Conservation (phyloP, 2,888 invertebrate species). For the Cybosia mesomella region DNA sequence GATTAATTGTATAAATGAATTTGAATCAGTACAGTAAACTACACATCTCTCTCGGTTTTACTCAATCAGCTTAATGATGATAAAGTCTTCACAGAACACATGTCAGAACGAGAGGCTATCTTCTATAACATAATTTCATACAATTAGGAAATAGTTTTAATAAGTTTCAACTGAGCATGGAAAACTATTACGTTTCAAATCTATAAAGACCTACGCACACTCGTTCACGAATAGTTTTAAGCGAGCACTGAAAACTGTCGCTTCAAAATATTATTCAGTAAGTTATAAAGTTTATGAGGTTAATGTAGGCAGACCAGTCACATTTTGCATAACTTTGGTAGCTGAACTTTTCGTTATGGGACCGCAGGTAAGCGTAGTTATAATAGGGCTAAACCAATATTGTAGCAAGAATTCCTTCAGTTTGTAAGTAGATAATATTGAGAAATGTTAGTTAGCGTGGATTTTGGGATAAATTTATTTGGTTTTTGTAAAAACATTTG, state of each 20-base stretch:
- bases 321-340: slow-evolving; percentile 56
- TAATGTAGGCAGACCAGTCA: slow-evolving; percentile 51
- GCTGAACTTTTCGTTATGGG: slow-evolving; percentile 49
- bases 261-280: slow-evolving; percentile 34
- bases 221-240: slow-evolving; percentile 7
- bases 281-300: slow-evolving; percentile 41
- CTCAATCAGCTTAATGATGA: too few relatives aligned
- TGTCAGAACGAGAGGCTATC: too few relatives aligned
- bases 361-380: slow-evolving; percentile 36
- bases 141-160: not conserved
- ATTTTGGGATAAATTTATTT: not conserved
- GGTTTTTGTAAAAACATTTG: not conserved
- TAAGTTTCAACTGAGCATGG: not conserved
- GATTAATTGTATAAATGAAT: too few relatives aligned
- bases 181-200: not conserved
- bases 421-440: slow-evolving; percentile 34
- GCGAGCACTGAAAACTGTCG: slow-evolving; percentile 23
- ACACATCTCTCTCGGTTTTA: too few relatives aligned
- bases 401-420: slow-evolving; percentile 28
- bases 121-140: too few relatives aligned
- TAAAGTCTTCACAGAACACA: too few relatives aligned
- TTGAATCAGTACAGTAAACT: too few relatives aligned
- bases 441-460: not conserved
- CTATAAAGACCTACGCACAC: slow-evolving; percentile 52
- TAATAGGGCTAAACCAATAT: slow-evolving; percentile 41